These are phyloP conservation scores for Lepus oiostolus DNA, from an alignment of 2,797 vertebrate genomes.

Conservation along the genomic window DNA sequence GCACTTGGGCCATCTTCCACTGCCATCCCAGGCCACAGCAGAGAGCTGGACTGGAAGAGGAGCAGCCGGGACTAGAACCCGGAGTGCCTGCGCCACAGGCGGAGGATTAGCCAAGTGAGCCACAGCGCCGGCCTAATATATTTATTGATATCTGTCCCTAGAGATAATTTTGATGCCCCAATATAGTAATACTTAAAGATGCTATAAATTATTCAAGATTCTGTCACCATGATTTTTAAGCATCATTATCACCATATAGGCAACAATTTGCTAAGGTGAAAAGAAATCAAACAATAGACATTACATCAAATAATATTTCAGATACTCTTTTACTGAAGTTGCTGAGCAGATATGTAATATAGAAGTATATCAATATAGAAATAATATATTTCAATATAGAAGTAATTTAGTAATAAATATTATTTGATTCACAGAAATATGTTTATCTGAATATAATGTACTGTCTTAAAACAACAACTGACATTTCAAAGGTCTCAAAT, in stretches of 20 bases:
- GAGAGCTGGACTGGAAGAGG: too few species aligned
- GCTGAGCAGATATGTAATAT: neutral
- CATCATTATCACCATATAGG: neutral
- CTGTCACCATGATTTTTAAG: conserved; percentile 18
- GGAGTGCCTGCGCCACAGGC: too few species aligned
- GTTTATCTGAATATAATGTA: conserved; percentile 57
- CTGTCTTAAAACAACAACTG: neutral
- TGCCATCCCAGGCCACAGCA: too few species aligned
- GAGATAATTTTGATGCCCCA: conserved; percentile 48
- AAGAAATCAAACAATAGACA: conserved; percentile 3
- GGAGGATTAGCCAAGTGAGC: too few species aligned
- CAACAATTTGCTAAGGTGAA: conserved; percentile 42
- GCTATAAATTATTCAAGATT: neutral
- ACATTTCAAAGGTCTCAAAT: conserved; percentile 14
- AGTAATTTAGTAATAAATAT: conserved; percentile 29
- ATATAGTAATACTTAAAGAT: neutral
- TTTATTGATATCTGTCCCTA: conserved; percentile 28
- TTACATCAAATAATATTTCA: neutral
- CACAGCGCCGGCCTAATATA: too few species aligned
- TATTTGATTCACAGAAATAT: conserved; percentile 33
- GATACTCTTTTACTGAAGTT: conserved; percentile 5
- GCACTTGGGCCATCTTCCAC: too few species aligned
- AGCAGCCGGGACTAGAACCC: too few species aligned
- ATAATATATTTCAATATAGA: neutral
- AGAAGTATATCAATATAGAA: neutral